Conservation (phyloP, 2,888 invertebrate species). For the Thysanoteuthis rhombus region DNA sequence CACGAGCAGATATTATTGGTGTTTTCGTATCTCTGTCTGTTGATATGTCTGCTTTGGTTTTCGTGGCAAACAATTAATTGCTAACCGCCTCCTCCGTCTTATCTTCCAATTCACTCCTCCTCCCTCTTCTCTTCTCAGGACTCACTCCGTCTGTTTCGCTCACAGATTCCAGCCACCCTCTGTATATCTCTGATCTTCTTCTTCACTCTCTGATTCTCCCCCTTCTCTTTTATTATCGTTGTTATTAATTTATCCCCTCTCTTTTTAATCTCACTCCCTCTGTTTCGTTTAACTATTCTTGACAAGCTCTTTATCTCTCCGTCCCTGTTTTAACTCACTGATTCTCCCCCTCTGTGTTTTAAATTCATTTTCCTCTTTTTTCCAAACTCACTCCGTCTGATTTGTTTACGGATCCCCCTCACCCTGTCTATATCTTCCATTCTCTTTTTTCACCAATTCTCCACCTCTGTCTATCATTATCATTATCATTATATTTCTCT, state of each 20-base stretch:
- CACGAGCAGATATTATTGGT: not conserved
- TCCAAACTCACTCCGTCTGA: not conserved
- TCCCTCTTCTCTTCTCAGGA: not conserved
- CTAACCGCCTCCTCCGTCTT: not conserved
- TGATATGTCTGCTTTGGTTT: not conserved
- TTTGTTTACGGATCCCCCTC: not conserved
- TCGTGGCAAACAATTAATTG: slow-evolving; percentile 12
- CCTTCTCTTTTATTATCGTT: not conserved
- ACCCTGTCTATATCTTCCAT: not conserved
- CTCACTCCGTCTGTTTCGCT: not conserved
- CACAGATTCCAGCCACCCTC: not conserved
- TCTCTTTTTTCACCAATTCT: not conserved
- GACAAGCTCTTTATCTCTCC: too few relatives aligned
- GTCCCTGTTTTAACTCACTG: not conserved
- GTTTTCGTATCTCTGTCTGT: not conserved
- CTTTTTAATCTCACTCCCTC: too few relatives aligned
- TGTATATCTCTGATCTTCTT: not conserved
- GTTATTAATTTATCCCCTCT: too few relatives aligned
- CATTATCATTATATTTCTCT: not conserved
- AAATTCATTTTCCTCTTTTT: too few relatives aligned
- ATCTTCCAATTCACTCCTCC: not conserved
- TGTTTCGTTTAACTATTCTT: too few relatives aligned
- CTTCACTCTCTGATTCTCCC: too few relatives aligned
- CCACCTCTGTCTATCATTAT: not conserved
- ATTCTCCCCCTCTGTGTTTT: not conserved